Conservation (phyloP, 2,113 vertebrate genomes). For the Leucoraja erinaceus region DNA sequence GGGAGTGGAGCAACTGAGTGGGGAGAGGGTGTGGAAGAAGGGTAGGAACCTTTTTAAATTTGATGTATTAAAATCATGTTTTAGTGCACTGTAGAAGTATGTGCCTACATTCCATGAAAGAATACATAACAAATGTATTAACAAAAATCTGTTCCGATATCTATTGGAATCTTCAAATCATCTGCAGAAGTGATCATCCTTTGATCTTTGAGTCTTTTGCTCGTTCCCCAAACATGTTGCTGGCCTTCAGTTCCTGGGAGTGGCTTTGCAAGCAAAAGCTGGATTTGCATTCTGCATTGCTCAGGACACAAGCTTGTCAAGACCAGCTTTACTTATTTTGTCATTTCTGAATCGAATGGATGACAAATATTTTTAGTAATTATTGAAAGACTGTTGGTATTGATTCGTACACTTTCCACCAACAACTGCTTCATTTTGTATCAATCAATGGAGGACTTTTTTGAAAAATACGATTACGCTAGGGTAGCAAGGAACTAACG, state of each 20-base stretch:
- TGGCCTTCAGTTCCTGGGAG: background rate
- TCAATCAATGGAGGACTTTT: background rate
- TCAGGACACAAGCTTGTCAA: background rate
- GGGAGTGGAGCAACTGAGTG: no score
- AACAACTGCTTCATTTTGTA: background rate
- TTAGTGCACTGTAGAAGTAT: no score
- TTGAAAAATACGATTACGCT: background rate
- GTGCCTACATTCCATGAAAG: no score
- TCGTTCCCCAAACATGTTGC: background rate
- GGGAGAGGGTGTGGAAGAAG: no score
- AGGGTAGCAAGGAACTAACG: background rate
- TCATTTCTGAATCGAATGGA: background rate
- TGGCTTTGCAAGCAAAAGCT: background rate
- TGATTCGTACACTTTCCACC: background rate
- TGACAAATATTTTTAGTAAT: background rate
- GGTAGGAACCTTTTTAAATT: no score
- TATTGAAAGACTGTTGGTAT: slow-evolving; percentile 1
- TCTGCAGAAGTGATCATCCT: background rate
- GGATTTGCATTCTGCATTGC: background rate
- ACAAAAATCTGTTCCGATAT: background rate
- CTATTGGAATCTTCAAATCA: background rate
- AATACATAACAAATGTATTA: no score
- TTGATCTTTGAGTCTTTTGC: background rate
- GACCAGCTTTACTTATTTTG: background rate
- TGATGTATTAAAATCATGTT: no score